These are phyloP conservation scores for Disparrhopalites patrizii DNA, from an alignment of 2,888 invertebrate genomes.

Conservation along the genomic window DNA sequence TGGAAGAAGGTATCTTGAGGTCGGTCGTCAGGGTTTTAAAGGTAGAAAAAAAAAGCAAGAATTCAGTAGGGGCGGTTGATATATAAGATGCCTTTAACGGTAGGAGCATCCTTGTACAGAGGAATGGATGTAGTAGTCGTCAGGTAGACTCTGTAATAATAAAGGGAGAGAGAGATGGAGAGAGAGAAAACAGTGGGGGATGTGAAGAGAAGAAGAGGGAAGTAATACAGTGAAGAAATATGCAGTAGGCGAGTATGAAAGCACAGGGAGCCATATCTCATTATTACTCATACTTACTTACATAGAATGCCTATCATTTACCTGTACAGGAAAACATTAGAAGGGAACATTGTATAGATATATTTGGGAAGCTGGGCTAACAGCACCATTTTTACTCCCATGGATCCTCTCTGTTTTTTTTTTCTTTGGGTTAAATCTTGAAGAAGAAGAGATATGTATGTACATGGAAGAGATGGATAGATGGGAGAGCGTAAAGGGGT, in stretches of 20 bases:
- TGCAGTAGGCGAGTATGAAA: slow-evolving; percentile 14
- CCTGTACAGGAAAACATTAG: too few relatives aligned
- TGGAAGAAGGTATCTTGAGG: too few relatives aligned
- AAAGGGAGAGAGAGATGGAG: too few relatives aligned
- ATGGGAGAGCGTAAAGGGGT: slow-evolving; percentile 10
- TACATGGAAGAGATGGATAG: slow-evolving; percentile 10
- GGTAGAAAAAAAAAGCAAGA: slow-evolving; percentile 1
- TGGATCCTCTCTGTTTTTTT: too few relatives aligned
- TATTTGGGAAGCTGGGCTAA: too few relatives aligned
- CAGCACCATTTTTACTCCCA: too few relatives aligned
- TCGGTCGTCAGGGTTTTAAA: neutral
- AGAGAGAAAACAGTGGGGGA: neutral
- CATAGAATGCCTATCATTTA: neutral
- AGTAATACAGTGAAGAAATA: neutral
- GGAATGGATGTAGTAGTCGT: slow-evolving; percentile 10
- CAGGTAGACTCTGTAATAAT: slow-evolving; percentile 15
- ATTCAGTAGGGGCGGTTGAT: slow-evolving; percentile 12
- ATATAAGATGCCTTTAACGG: slow-evolving; percentile 24
- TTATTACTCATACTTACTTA: slow-evolving; percentile 13
- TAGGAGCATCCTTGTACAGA: too few relatives aligned
- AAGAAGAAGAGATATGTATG: slow-evolving; percentile 13
- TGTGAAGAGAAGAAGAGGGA: neutral
- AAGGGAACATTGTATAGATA: too few relatives aligned
- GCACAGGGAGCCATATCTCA: slow-evolving; percentile 20
- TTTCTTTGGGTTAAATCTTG: too few relatives aligned